Evolutionary conservation across 1,140 invertebrate genomes (phyloP).

Genomic region (Drosophila kurseongensis): DNA sequence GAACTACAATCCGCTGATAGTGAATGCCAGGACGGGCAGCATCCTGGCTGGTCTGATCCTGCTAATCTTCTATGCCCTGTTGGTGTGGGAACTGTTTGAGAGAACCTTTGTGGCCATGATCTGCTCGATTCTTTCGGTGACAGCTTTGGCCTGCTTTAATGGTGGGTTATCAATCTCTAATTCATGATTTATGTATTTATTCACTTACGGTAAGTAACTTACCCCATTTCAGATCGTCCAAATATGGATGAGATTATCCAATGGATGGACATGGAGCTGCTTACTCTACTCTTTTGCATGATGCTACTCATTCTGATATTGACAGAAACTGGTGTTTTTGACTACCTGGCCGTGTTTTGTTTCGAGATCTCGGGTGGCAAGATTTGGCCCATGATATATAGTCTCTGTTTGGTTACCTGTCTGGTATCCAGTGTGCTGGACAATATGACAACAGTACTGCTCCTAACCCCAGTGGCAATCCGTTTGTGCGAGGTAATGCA

Average conservation of each 20-base stretch:
- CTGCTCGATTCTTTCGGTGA: conserved; percentile 89
- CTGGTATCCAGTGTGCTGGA: conserved; percentile 91
- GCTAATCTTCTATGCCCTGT: conserved; percentile 89
- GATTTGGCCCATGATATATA: conserved; percentile 90
- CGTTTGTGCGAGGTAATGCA: conserved; percentile 92
- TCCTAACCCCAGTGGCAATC: conserved; percentile 92
- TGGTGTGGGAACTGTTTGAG: conserved; percentile 92
- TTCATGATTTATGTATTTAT: neutral
- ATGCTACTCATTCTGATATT: conserved; percentile 92
- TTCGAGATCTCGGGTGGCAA: conserved; percentile 89
- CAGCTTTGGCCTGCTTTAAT: conserved; percentile 88
- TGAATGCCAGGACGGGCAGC: conserved; percentile 87
- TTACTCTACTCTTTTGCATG: conserved; percentile 93
- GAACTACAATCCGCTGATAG: conserved; percentile 86
- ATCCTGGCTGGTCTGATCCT: conserved; percentile 88
- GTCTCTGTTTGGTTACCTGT: conserved; percentile 89
- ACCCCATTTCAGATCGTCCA: conserved; percentile 86
- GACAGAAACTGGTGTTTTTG: conserved; percentile 92
- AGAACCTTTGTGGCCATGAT: conserved; percentile 91
- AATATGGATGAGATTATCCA: conserved; percentile 89
- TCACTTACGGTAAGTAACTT: no score
- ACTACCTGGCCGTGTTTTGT: conserved; percentile 90
- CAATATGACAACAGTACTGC: conserved; percentile 91
- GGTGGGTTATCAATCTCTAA: conserved; percentile 5
- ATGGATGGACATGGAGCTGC: conserved; percentile 92